A percentile compares a stretch with the other conserved stretches of the same genome.
phyloP scores from a whole-genome alignment of 2,113 vertebrate genomes.

The Hymenochirus boettgeri region DNA sequence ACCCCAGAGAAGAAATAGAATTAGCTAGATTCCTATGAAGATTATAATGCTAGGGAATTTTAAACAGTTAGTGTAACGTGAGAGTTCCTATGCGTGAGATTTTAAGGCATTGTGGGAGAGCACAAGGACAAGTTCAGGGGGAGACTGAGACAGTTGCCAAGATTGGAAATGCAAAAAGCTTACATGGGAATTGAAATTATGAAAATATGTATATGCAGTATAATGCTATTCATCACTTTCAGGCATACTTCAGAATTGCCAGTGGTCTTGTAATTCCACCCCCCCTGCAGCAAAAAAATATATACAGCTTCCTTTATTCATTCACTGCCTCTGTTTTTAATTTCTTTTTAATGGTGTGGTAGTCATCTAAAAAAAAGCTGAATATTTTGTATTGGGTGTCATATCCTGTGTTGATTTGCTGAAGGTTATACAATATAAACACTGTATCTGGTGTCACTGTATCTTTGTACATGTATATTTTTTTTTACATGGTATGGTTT shows the following conservation, averaged over 20 bases:
- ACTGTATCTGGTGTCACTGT: too few relatives aligned
- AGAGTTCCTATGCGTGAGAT: background rate
- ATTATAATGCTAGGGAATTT: background rate
- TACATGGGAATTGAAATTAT: background rate
- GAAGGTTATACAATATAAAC: too few relatives aligned
- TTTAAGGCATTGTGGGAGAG: background rate
- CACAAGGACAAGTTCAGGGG: background rate
- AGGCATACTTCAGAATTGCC: background rate
- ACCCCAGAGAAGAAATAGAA: background rate
- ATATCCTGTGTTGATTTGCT: too few relatives aligned
- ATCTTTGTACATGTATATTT: too few relatives aligned
- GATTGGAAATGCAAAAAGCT: background rate
- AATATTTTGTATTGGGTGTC: too few relatives aligned
- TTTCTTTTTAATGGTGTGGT: too few relatives aligned
- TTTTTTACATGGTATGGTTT: too few relatives aligned
- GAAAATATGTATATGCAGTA: slow-evolving; percentile 5
- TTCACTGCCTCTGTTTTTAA: too few relatives aligned
- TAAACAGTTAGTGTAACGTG: slow-evolving; percentile 4
- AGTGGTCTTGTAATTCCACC: too few relatives aligned
- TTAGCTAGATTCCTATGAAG: background rate
- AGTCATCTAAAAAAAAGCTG: too few relatives aligned
- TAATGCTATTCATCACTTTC: background rate
- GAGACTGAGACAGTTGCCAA: background rate
- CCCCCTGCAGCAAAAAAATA: too few relatives aligned
- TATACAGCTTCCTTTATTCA: too few relatives aligned